Conservation (phyloP, 2,113 vertebrate genomes). For the Chloebia gouldiae region DNA sequence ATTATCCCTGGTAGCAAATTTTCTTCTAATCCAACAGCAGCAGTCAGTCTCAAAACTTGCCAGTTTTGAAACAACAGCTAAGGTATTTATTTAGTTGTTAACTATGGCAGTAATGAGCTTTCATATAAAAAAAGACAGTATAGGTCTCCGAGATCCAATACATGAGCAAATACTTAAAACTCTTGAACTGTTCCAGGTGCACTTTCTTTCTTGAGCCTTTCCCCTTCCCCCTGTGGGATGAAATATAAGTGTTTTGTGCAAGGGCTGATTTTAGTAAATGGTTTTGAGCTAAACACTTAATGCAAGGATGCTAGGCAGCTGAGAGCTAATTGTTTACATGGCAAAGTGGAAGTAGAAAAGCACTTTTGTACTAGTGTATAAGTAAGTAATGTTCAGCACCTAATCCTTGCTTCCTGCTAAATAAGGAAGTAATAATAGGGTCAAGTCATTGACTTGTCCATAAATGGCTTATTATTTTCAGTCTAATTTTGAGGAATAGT, state of each 20-base stretch:
- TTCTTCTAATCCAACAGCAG: background rate
- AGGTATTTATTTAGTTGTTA: background rate
- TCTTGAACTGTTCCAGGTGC: background rate
- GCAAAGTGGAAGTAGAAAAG: background rate
- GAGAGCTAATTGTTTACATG: background rate
- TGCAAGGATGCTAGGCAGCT: background rate
- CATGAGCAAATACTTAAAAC: background rate
- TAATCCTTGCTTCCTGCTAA: background rate
- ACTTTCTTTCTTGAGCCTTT: background rate
- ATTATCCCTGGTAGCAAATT: background rate
- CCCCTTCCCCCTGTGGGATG: accelerated
- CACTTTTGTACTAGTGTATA: background rate
- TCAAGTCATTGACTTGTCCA: background rate
- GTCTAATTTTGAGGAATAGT: background rate
- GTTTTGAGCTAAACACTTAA: background rate
- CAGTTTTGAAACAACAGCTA: background rate
- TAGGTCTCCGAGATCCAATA: background rate
- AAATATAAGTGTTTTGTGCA: background rate
- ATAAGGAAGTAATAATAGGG: background rate
- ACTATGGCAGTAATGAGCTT: background rate
- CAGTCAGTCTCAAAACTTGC: background rate
- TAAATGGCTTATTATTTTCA: background rate
- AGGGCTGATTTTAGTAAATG: background rate
- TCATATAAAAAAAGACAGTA: background rate
- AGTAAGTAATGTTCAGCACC: background rate